Conservation (phyloP, 2,113 vertebrate genomes). For the Alces alces region DNA sequence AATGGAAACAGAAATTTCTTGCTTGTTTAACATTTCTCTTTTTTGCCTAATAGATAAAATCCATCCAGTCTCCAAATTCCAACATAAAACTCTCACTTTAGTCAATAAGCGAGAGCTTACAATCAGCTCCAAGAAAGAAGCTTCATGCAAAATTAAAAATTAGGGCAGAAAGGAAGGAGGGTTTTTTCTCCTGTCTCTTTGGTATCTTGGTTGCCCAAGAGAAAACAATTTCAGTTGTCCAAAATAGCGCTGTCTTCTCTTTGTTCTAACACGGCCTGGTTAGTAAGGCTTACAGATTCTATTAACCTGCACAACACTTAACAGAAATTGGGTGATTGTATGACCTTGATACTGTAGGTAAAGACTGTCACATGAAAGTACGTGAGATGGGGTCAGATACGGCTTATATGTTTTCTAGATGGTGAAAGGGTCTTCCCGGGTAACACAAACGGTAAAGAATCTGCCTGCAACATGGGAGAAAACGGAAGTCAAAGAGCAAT, state of each 20-base stretch:
- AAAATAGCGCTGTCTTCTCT: background rate
- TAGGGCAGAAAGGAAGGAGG: background rate
- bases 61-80: background rate
- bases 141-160: background rate
- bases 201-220: background rate
- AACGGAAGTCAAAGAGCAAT: background rate
- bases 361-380: background rate
- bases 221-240: background rate
- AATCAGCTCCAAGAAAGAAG: background rate
- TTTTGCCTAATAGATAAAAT: background rate
- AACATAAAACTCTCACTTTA: background rate
- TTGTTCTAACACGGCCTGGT: background rate
- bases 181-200: background rate
- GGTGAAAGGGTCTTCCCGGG: background rate
- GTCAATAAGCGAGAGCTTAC: background rate
- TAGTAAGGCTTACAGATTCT: background rate
- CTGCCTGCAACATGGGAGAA: background rate
- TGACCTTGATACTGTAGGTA: background rate
- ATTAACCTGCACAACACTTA: background rate
- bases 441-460: background rate
- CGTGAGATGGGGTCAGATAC: background rate
- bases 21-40: background rate
- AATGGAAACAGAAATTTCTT: background rate
- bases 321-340: background rate
- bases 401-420: background rate